Conservation (phyloP, 2,113 vertebrate species). For the Fulica atra region DNA sequence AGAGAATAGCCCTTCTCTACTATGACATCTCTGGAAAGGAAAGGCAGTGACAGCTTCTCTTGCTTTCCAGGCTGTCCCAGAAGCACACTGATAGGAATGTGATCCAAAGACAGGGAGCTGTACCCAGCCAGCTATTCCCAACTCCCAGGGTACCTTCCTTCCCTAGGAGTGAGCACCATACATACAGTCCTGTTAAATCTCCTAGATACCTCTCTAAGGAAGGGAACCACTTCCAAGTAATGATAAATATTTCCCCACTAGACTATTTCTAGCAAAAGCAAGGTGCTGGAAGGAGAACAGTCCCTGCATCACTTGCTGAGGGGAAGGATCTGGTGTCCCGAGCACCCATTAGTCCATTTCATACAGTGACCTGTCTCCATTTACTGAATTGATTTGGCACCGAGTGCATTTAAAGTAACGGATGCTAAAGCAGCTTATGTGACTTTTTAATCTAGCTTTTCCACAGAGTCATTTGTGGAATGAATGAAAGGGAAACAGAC, state of each 20-base stretch:
- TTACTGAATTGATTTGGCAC: constrained; percentile 50
- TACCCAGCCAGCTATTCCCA: not conserved
- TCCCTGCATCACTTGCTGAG: not conserved
- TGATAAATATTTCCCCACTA: not conserved
- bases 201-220: not conserved
- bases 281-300: not conserved
- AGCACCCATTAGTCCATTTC: not conserved
- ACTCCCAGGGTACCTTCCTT: not conserved
- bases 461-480: constrained; percentile 8
- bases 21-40: not conserved
- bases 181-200: not conserved
- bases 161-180: rapidly evolving
- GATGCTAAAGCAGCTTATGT: constrained; percentile 55
- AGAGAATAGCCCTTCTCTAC: not conserved
- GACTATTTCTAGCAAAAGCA: not conserved
- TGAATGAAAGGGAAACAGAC: not conserved
- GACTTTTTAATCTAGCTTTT: constrained; percentile 60
- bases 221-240: not conserved
- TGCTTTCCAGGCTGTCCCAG: not conserved
- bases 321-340: not conserved
- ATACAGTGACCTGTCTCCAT: constrained; percentile 20
- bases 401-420: constrained; percentile 52
- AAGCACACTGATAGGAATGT: not conserved
- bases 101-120: not conserved
- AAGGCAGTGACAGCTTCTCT: not conserved